A percentile compares a stretch with the other conserved stretches of the same genome.
phyloP scores from a whole-genome alignment of 2,888 invertebrate genomes.

The Mesopsocus fuscifrons region DNA sequence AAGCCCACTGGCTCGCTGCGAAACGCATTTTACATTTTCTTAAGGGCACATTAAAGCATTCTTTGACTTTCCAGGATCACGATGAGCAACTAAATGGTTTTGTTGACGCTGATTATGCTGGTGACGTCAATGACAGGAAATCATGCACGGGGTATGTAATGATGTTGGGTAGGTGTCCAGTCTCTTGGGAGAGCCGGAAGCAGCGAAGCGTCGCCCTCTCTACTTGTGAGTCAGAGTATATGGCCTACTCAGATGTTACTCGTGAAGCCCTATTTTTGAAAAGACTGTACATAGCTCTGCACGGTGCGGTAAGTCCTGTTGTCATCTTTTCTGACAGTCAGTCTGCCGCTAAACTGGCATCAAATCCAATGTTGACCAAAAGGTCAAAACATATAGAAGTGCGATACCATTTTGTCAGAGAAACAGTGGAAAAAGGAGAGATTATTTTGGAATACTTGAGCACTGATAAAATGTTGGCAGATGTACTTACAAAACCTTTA shows the following conservation, averaged over 20 bases:
- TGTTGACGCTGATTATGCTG: not conserved
- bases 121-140: not conserved
- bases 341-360: slow-evolving; percentile 2
- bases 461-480: not conserved
- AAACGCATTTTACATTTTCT: not conserved
- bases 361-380: slow-evolving; percentile 1
- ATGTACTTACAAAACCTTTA: not conserved
- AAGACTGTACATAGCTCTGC: not conserved
- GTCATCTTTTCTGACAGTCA: not conserved
- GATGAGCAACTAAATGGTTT: no score
- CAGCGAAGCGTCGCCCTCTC: not conserved
- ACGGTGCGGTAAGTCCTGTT: not conserved
- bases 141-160: not conserved
- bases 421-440: not conserved
- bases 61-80: not conserved
- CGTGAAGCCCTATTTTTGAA: not conserved
- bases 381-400: slow-evolving; percentile 11
- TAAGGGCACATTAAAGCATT: not conserved
- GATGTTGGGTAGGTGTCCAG: not conserved
- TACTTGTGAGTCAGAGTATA: slow-evolving; percentile 5
- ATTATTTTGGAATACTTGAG: not conserved
- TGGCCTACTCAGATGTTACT: not conserved
- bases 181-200: not conserved
- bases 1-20: not conserved
- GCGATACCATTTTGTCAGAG: slow-evolving; percentile 7